Percentiles rank a stretch among this genome's conserved stretches.
These are phyloP conservation scores for Siphlonurus alternatus DNA, from an alignment of 2,888 invertebrate genomes.

Conservation along the genomic window DNA sequence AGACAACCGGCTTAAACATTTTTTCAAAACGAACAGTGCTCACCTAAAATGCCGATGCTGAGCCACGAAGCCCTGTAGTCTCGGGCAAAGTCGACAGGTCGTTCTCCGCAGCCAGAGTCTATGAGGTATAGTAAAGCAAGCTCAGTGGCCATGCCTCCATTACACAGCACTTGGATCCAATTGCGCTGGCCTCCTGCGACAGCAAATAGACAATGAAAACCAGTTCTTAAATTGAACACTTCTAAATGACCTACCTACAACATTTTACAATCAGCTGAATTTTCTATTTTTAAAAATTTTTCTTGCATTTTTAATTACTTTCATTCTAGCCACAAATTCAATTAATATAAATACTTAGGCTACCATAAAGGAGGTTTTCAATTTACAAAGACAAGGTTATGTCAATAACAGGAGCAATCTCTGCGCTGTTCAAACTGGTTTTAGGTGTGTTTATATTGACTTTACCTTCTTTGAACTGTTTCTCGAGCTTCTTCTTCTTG, in stretches of 20 bases:
- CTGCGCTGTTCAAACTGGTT: too few species aligned
- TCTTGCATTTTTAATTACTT: too few species aligned
- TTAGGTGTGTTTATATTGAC: not conserved
- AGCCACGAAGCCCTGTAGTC: slow-evolving; percentile 69
- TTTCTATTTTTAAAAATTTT: not conserved
- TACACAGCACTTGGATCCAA: slow-evolving; percentile 81
- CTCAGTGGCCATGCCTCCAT: slow-evolving; percentile 73
- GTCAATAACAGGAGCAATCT: too few species aligned
- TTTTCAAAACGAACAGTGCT: too few species aligned
- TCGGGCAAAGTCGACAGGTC: slow-evolving; percentile 55
- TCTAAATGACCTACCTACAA: not conserved
- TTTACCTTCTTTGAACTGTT: slow-evolving; percentile 61
- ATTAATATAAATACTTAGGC: too few species aligned
- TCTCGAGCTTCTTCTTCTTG: slow-evolving; percentile 50
- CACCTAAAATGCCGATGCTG: slow-evolving; percentile 59
- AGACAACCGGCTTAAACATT: too few species aligned
- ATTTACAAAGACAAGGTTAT: too few species aligned
- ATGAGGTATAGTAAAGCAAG: slow-evolving; percentile 59
- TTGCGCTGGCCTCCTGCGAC: slow-evolving; percentile 60
- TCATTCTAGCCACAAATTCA: too few species aligned
- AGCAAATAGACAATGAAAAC: slow-evolving; percentile 5
- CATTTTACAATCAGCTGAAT: too few species aligned
- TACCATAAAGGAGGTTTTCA: too few species aligned
- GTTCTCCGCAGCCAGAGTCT: slow-evolving; percentile 62
- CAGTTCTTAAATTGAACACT: not conserved